These are phyloP conservation scores for Amphiprion clarkii DNA, from an alignment of 2,797 vertebrate species.

Conservation along the genomic window DNA sequence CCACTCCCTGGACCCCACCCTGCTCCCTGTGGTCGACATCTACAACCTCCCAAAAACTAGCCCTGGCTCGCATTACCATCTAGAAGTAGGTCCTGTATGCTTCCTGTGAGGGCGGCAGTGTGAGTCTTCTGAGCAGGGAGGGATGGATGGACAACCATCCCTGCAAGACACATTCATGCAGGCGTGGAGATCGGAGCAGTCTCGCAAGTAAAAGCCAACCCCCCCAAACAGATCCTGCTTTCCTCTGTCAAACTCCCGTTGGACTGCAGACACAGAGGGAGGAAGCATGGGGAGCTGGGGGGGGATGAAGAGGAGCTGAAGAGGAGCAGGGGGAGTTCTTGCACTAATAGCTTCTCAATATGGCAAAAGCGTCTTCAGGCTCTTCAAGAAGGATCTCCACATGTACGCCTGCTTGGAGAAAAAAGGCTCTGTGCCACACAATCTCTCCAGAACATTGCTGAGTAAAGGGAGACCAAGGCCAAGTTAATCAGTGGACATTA, in stretches of 20 bases:
- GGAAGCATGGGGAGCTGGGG: slow-evolving; percentile 54
- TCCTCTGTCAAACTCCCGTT: slow-evolving; percentile 75
- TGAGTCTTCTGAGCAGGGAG: slow-evolving; percentile 35
- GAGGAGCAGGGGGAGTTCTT: slow-evolving; percentile 76
- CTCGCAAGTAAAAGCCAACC: slow-evolving; percentile 27
- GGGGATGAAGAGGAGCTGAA: slow-evolving; percentile 58
- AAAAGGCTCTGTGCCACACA: slow-evolving; percentile 68
- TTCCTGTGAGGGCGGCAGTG: slow-evolving; percentile 86
- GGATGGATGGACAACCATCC: slow-evolving; percentile 51
- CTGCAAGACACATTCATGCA: slow-evolving; percentile 44
- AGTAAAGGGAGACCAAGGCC: slow-evolving; percentile 75
- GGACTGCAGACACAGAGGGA: slow-evolving; percentile 82
- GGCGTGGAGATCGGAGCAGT: slow-evolving; percentile 54
- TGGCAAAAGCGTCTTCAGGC: slow-evolving; percentile 69
- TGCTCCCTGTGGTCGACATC: slow-evolving; percentile 92
- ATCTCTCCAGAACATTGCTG: slow-evolving; percentile 80
- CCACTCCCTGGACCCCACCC: slow-evolving; percentile 91
- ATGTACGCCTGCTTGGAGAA: slow-evolving; percentile 70
- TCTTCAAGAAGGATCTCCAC: slow-evolving; percentile 69
- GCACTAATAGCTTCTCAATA: slow-evolving; percentile 81
- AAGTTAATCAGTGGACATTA: slow-evolving; percentile 74
- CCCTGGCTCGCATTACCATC: slow-evolving; percentile 91
- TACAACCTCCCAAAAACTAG: slow-evolving; percentile 90
- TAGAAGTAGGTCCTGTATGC: slow-evolving; percentile 96
- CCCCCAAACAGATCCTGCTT: slow-evolving; percentile 62